These are phyloP conservation scores for Clamator glandarius DNA, from an alignment of 2,797 vertebrate genomes.

Conservation along the genomic window DNA sequence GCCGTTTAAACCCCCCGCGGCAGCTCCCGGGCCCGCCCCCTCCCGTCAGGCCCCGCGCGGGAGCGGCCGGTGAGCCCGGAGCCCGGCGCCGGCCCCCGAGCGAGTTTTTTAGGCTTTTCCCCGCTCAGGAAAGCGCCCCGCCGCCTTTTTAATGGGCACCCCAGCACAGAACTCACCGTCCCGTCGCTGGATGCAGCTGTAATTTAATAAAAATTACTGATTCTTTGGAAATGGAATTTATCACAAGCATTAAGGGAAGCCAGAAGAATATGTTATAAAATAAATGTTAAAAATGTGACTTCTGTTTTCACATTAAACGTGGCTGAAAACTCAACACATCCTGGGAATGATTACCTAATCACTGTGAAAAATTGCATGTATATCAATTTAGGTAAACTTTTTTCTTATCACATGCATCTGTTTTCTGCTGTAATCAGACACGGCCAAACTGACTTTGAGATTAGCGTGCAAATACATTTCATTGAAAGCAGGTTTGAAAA, in stretches of 20 bases:
- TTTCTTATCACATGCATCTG: slow-evolving; percentile 46
- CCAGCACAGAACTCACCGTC: too few relatives aligned
- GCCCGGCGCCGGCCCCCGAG: too few relatives aligned
- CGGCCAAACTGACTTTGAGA: slow-evolving; percentile 44
- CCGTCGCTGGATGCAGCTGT: too few relatives aligned
- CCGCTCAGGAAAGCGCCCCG: too few relatives aligned
- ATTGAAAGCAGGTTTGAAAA: slow-evolving; percentile 61
- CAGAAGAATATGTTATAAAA: not conserved
- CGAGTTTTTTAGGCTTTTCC: too few relatives aligned
- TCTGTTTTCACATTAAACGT: slow-evolving; percentile 29
- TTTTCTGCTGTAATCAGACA: slow-evolving; percentile 51
- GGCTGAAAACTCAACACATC: slow-evolving; percentile 9
- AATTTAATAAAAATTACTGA: slow-evolving; percentile 36
- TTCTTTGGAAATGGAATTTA: slow-evolving; percentile 25
- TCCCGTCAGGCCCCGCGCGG: too few relatives aligned
- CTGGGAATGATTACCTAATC: slow-evolving; percentile 62
- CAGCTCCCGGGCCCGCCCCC: too few relatives aligned
- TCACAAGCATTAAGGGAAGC: not conserved
- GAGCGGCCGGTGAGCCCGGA: too few relatives aligned
- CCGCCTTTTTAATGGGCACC: too few relatives aligned
- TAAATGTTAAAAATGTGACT: not conserved
- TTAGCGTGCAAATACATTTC: slow-evolving; percentile 56
- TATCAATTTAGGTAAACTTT: slow-evolving; percentile 51
- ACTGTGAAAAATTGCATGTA: slow-evolving; percentile 39
- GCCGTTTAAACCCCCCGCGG: too few relatives aligned